Evolutionary conservation across 2,113 vertebrate species (phyloP).

Genomic region (Ailuropoda melanoleuca): DNA sequence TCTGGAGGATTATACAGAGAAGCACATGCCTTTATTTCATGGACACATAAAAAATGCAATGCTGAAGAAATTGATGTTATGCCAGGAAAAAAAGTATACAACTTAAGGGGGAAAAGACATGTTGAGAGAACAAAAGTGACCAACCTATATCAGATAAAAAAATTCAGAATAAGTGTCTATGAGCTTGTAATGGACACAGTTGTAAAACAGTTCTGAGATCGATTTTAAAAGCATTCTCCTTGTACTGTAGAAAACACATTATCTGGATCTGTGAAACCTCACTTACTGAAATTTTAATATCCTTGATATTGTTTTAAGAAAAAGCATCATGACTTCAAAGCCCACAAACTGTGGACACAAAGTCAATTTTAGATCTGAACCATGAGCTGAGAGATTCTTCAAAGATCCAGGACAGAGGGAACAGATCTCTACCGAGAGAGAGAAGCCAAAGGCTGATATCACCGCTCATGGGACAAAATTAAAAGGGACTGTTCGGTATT

Average conservation of each 20-base stretch:
- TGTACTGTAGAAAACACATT: neutral
- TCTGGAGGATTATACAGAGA: neutral
- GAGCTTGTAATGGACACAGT: slow-evolving; percentile 32
- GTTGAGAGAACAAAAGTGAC: slow-evolving; percentile 34
- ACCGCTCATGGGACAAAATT: neutral
- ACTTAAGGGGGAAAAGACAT: neutral
- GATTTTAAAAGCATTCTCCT: slow-evolving; percentile 17
- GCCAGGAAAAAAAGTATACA: slow-evolving; percentile 21
- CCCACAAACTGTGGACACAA: neutral
- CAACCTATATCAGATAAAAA: slow-evolving; percentile 30
- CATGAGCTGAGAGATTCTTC: neutral
- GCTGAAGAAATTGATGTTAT: slow-evolving; percentile 60
- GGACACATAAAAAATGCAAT: slow-evolving; percentile 59
- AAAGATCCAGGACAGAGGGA: neutral
- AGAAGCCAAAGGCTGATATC: neutral
- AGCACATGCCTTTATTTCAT: slow-evolving; percentile 63
- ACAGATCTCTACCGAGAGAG: neutral
- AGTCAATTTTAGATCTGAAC: neutral
- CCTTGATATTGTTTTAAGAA: slow-evolving; percentile 50
- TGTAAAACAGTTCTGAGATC: neutral
- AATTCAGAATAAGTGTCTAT: neutral
- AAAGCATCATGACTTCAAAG: slow-evolving; percentile 16
- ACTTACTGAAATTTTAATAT: slow-evolving; percentile 45
- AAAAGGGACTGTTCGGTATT: slow-evolving; percentile 57
- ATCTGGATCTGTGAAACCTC: neutral